Evolutionary conservation across 2,113 vertebrate genomes (phyloP), one percentile per base, ranked within the genome.

Genomic region (Cichladusa arquata): DNA sequence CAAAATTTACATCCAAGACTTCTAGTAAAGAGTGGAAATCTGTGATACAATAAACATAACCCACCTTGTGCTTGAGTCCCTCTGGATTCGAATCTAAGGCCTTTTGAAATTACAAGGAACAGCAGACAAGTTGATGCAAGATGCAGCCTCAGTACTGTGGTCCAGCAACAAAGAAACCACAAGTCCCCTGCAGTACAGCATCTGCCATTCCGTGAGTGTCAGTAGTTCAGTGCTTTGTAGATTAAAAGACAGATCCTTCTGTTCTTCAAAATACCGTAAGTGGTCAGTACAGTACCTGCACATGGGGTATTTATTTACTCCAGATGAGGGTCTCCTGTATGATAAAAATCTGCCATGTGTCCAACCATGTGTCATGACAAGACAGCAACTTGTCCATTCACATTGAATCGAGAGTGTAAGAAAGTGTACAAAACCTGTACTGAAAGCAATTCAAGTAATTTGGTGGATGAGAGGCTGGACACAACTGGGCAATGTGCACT

Each of bases 391-490:
- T 56, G 15, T 28, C 9, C 16, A 42, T 73, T 80, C 66, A 69
- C 0, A 0, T 11, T 62, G 65, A 51, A 31, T 54, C 3, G 1
- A 26, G 19, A 22, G 20, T 10, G 29, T 42, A 54, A 40, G 36
- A 70, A 44, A 36, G 2, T 6, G 15, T 44, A 60, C 40, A 87
- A 67, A 87, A 71, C 26, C 45, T 74, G 31, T 40, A 62, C 13
- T 40, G 56, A 65, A 92, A 65, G 11, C 47, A 67, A 19, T 17
- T 87, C 1, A 7, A 74, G 25, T 22, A 34, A 34, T 54, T 48
- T 83, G 31, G 31, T 83, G 70, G 11, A 31, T 54, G 47, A 69
- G 47, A 34, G 34, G 9, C 34, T 76, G 40, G 34, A 42, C 22
- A 14, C 11, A 5, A 48, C 20, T 6, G 2, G 20, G 4, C 47